phyloP scores from a whole-genome alignment of 2,888 invertebrate species.

The Junonia oenone region DNA sequence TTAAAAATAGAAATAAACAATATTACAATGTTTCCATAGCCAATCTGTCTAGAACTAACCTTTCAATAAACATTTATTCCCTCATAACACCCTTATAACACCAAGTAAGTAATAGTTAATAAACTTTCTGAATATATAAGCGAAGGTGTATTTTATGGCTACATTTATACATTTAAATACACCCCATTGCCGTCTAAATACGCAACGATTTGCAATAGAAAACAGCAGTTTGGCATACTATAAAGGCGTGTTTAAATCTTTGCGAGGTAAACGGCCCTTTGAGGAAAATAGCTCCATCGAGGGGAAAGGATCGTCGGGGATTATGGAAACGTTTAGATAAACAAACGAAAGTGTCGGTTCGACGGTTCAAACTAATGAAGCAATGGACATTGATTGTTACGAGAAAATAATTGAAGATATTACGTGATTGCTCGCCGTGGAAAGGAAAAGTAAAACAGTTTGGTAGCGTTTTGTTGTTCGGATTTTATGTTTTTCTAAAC shows the following conservation, averaged over 20 bases:
- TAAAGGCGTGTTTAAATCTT: slow-evolving; percentile 26
- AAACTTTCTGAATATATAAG: not conserved
- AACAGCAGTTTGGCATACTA: slow-evolving; percentile 8
- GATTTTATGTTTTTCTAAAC: not conserved
- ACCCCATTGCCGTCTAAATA: not conserved
- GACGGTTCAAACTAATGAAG: not conserved
- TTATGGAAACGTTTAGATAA: slow-evolving; percentile 31
- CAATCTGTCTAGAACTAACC: not conserved
- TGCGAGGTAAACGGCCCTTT: slow-evolving; percentile 47
- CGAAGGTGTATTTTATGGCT: not conserved
- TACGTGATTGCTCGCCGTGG: not conserved
- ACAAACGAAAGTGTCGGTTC: slow-evolving; percentile 3
- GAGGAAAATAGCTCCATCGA: slow-evolving; percentile 56
- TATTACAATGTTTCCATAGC: not conserved
- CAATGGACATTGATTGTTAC: not conserved
- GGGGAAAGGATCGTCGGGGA: slow-evolving; percentile 32
- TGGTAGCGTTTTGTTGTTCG: not conserved
- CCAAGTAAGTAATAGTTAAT: not conserved
- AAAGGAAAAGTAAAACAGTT: not conserved
- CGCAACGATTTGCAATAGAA: slow-evolving; percentile 5
- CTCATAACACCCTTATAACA: no score
- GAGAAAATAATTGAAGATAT: not conserved
- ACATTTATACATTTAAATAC: not conserved
- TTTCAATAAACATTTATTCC: not conserved
- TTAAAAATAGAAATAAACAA: no score